Evolutionary conservation across 1,140 invertebrate genomes (phyloP), one percentile per base, ranked within the genome.

Genomic region (Helicoverpa armigera): DNA sequence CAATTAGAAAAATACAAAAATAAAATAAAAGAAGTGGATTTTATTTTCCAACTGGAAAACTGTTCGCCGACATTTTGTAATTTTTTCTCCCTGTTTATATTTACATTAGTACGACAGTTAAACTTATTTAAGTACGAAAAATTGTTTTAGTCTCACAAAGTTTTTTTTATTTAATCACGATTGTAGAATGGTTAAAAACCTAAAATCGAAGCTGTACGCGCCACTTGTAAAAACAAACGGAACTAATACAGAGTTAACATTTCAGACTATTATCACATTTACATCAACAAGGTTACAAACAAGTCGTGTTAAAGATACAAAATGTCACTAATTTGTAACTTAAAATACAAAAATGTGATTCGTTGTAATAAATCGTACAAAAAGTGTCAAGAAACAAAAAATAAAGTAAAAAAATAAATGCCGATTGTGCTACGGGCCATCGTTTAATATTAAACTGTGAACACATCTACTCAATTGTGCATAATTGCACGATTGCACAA

Each of bases 321-420:
- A 69, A 67, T 53, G 18, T 70, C 54, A 70, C 77, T 70, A 69
- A 79, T 60, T 18, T 58, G 63, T 79, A 63, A 70, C 51, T 60
- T 58, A 58, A 48, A 4, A 74, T 29, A 70, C 60, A 75, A 53
- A 63, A 63, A 29, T 29, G 23, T 61, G 4, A 63, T 76, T 76
- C 73, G 75, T 77, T 77, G 60, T 79, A 54, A 60, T 70, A 70
- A 70, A 79, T 69, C n/a, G 67, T 60, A 79, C 16, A 79, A 56
- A 67, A 70, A 60, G 60, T 51, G 65, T 43, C 60, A 58, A 76
- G 74, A 61, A 50, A 77, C 76, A 79, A 79, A 23, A 81, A 81
- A 65, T 78, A 79, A 75, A 81, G 81, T 76, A 85, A 79, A 61
- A 76, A 87, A 88, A 87, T 88, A 90, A 90, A 90, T 88, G 88